Base-by-base conservation (phyloP, 2,797 vertebrate species). In the Artibeus jamaicensis region DNA sequence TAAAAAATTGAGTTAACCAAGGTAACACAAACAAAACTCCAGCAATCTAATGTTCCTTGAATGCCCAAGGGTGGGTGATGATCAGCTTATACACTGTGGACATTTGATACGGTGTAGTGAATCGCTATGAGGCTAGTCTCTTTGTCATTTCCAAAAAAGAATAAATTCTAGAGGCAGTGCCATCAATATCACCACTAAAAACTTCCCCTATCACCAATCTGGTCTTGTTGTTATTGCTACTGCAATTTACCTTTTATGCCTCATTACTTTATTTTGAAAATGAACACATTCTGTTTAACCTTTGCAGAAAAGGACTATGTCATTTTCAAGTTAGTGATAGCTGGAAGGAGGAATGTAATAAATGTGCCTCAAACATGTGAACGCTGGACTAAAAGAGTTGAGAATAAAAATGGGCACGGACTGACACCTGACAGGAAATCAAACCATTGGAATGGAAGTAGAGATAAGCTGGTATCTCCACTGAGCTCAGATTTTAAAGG, bases 191-290 rank as follows among this genome's bases (percentile, higher is more conserved):
- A 94, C 83, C 78, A 70, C 92, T 95, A 91, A 91, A 96, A 91
- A 39, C 59, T 93, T 97, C 34, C 73, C 90, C 83, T 76, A 46
- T 73, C 93, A 91, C 83, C 88, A 86, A 67, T 46, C 37, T 59
- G 86, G 53, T 96, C 65, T 95, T 50, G 53, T 86, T 89, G 57
- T 46, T 67, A 34, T 50, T 48, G 21, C 89, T 86, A 39, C 29
- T 62, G 76, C 93, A 96, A n/a, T 97, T 95, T 97, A 94, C 91
- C 32, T 96, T 94, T 90, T 91, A 95, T 68, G 91, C 94, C 92
- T 97, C 97, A 95, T 97, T 97, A 86, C 92, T 85, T 93, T 92
- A 93, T 95, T 96, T 97, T 94, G 93, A 86, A 94, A 94, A 94
- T 65, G 79, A 91, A 84, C 78, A 96, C 67, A 73, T 74, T 53